Evolutionary conservation across 2,888 invertebrate genomes (phyloP).

Genomic region (Seira musarum): DNA sequence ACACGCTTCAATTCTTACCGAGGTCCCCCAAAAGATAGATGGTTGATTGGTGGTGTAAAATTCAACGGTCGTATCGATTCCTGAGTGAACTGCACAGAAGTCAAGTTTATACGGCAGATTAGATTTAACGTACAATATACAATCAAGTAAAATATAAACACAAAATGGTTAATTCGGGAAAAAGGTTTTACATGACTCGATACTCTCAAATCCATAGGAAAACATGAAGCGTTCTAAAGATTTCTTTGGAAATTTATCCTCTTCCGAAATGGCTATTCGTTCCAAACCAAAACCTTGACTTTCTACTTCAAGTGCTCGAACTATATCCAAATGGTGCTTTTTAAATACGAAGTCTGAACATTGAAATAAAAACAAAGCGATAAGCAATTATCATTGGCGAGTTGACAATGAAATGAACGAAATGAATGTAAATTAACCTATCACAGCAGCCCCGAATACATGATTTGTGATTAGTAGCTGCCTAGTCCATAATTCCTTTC

Average conservation of each 20-base stretch:
- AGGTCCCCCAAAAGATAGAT: slow-evolving; percentile 48
- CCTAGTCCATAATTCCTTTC: slow-evolving; percentile 33
- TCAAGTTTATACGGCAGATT: no score
- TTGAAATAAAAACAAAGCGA: slow-evolving; percentile 5
- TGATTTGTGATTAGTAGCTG: not conserved
- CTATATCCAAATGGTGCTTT: slow-evolving; percentile 34
- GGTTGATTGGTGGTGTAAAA: slow-evolving; percentile 32
- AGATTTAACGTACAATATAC: no score
- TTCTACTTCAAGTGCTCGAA: slow-evolving; percentile 35
- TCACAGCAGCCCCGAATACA: slow-evolving; percentile 6
- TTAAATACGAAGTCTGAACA: slow-evolving; percentile 29
- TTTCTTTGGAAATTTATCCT: slow-evolving; percentile 9
- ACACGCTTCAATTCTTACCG: slow-evolving; percentile 45
- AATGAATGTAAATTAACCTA: slow-evolving; percentile 20
- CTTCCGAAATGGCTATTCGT: slow-evolving; percentile 16
- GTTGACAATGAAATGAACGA: not conserved
- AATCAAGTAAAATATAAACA: not conserved
- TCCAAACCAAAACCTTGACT: slow-evolving; percentile 37
- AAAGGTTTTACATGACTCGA: slow-evolving; percentile 32
- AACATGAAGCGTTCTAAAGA: slow-evolving; percentile 29
- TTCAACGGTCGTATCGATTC: slow-evolving; percentile 47
- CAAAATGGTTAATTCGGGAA: slow-evolving; percentile 24
- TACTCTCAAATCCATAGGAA: slow-evolving; percentile 32
- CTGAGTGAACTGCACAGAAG: slow-evolving; percentile 29
- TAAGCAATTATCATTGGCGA: slow-evolving; percentile 2